Base-by-base conservation (phyloP, 2,113 vertebrate genomes). In the Pteruthius melanotis region DNA sequence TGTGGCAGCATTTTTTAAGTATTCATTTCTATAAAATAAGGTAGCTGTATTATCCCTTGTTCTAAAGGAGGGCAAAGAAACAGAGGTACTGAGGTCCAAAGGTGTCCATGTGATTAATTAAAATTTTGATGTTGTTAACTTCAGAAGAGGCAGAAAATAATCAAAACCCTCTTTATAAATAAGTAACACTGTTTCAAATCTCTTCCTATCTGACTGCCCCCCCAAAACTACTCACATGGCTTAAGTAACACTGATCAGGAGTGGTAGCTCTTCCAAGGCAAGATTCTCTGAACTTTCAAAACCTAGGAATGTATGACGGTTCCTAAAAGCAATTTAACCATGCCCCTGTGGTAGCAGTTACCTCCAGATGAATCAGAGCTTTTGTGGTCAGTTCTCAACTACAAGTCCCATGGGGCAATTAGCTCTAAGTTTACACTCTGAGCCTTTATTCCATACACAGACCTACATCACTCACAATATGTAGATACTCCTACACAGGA, bases 301-400 rank as follows among this genome's bases (percentile, higher is more conserved):
- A 68, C 44, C 64, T 71, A 70, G 68, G 72, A 96, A 92, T 35
- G 45, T 63, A 74, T 85, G 82, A 84, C 79, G 88, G 60, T 7
- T 78, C 60, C 42, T 83, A 64, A 93, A 69, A 83, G 42, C 47
- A 69, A 86, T 18, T 42, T 57, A 74, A 63, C 33, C 42, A 20
- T 59, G 56, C 22, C 37, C 22, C 35, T 63, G 14, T 37, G 54
- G 52, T 63, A 89, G 39, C 33, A 81, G 87, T 63, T 74, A 56
- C 64, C 83, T 75, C 60, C 80, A 80, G 59, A 52, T 96, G 86
- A 94, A 90, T 94, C 86, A 90, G 42, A 93, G 63, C 71, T 81
- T 14, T 68, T 74, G 60, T 44, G 24, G 39, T 71, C 78, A 83
- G 40, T 53, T 94, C 63, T 69, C 79, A 69, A 7, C 40, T 63